Evolutionary conservation across 2,888 invertebrate species (phyloP), one percentile per base, ranked within the genome.

Genomic region (Macroteleia sp.): DNA sequence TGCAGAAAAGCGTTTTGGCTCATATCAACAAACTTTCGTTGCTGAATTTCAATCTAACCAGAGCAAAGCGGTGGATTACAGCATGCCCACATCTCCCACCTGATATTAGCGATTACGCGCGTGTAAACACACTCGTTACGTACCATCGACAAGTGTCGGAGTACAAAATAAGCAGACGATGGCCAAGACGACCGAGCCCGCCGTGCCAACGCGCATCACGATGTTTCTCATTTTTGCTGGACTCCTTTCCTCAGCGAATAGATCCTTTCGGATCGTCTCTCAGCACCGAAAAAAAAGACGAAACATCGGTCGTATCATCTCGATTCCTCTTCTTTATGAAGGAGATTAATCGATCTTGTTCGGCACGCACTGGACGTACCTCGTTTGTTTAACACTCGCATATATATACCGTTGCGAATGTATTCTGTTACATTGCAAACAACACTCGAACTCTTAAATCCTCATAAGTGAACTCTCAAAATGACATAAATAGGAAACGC

Each of bases 331-430:
- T 22, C 42, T 8, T 22, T 30, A 19, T 10, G 14, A 41, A 20
- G 42, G 42, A 17, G 28, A 66, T 59, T 46, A 66, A 74, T 66
- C 66, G 66, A 74, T 57, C 41, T 19, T 36, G 20, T 28, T 50
- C 50, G 66, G 57, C 52, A 74, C 73, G 73, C 64, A 57, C 64
- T 50, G 14, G 50, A 64, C 73, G 73, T 66, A 66, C 73, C 73
- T 57, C 39, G 73, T 22, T 57, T 52, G 32, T 74, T 52, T 22
- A 48, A 66, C 59, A 57, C 25, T 74, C 22, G 66, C 73, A 74
- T 74, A 57, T 59, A 66, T 57, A 52, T 54, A 41, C 16, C 30
- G 12, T 50, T 28, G 22, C 30, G 30, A 52, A 20, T 16, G 14
- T 30, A 12, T 10, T 22, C 41, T 20, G 39, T 57, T 59, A 48